Base-by-base conservation (phyloP, 2,113 vertebrate genomes). In the Passer montanus region DNA sequence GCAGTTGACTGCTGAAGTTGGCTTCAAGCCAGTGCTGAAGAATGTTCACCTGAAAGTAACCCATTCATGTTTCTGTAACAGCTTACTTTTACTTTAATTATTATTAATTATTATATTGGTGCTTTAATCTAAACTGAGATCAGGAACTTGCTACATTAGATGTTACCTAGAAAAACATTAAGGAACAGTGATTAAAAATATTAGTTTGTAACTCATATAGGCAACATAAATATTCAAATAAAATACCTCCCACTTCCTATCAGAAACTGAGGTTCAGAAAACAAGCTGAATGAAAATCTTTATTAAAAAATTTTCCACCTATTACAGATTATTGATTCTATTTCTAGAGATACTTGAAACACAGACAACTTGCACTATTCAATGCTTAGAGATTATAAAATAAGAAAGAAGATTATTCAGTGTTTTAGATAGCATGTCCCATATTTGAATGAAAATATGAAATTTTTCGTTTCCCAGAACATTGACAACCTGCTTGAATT, bases 1-100 rank as follows among this genome's bases (percentile, higher is more conserved):
- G 30, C 33, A 59, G 30, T 5, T 95, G 73, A 87, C 41, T 52
- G 17, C 28, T 82, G 50, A 87, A 93, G 31, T 49, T 58, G 30
- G 58, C 55, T 88, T 91, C 33, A 83, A 85, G 70, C 43, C 90
- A 95, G 27, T 50, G 12, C 9, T 83, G 43, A 84, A 49, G 41
- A 91, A 73, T 50, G 30, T 50, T 93, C 67, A 87, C 53, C 89
- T 88, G 70, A 87, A 91, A 90, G 64, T 30, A 86, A 90, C n/a
- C 55, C 67, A 68, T 70, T 68, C 43, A 55, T 77, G 56, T 88
- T 90, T 90, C 59, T 84, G 22, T 39, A 93, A 41, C 35, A 90
- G 35, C 27, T 88, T 88, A 67, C n/a, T 70, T 88, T 88, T 2
- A 0, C 55, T 26, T 70, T 60, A 86, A 77, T 55, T 88, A 81